Conservation (phyloP, 2,888 invertebrate genomes). For the Dynastes grantii region DNA sequence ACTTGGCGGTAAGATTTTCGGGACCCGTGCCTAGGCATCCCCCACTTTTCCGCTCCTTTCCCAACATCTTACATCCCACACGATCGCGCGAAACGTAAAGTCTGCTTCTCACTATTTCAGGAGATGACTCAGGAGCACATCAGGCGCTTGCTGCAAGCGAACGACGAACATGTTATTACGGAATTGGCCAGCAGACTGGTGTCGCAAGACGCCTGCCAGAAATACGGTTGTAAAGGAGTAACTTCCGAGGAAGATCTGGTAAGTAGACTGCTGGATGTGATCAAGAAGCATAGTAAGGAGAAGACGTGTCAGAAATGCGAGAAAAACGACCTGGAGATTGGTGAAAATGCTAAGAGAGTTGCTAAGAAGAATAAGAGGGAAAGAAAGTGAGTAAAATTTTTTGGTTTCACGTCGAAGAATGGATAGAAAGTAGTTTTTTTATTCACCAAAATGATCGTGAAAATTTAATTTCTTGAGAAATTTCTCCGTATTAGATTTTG, state of each 20-base stretch:
- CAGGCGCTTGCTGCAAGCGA: slow-evolving; percentile 67
- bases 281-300: slow-evolving; percentile 35
- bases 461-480: no score
- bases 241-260: slow-evolving; percentile 6
- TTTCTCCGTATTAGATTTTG: no score
- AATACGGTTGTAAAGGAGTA: background rate
- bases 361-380: slow-evolving; percentile 46
- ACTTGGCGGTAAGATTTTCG: background rate
- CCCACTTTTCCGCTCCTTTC: background rate
- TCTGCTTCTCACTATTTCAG: slow-evolving; percentile 56
- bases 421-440: background rate
- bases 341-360: slow-evolving; percentile 45
- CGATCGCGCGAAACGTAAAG: background rate
- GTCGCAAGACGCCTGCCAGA: background rate
- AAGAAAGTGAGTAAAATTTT: slow-evolving; percentile 31
- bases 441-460: no score
- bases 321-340: slow-evolving; percentile 46
- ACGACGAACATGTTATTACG: slow-evolving; percentile 34
- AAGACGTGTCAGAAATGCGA: slow-evolving; percentile 42
- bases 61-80: slow-evolving; percentile 16
- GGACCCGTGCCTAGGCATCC: background rate
- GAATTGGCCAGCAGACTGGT: slow-evolving; percentile 13
- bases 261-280: slow-evolving; percentile 31
- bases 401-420: background rate
- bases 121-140: slow-evolving; percentile 61